Evolutionary conservation across 2,113 vertebrate species (phyloP).

Genomic region (Pungitius pungitius): DNA sequence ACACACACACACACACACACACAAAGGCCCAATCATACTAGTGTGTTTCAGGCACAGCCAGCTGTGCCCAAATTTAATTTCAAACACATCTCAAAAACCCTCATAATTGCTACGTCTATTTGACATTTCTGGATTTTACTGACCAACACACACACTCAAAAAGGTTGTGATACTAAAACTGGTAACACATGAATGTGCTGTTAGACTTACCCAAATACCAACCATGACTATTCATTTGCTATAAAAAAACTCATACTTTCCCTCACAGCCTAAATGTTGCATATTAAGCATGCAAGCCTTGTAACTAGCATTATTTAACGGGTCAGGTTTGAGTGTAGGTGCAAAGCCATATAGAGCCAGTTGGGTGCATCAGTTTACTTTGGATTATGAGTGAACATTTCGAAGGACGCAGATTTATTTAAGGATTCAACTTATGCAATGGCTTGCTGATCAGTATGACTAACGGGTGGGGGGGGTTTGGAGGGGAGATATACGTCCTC

Average conservation of each 20-base stretch:
- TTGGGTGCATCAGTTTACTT: constrained; percentile 43
- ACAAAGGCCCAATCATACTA: constrained; percentile 13
- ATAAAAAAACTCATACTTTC: constrained; percentile 58
- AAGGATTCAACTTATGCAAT: constrained; percentile 30
- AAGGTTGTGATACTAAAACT: constrained; percentile 68
- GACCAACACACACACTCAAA: constrained; percentile 76
- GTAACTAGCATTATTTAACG: constrained; percentile 59
- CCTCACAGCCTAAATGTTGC: constrained; percentile 38
- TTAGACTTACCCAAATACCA: constrained; percentile 65
- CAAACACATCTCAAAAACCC: constrained; percentile 73
- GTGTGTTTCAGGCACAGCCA: constrained; percentile 55
- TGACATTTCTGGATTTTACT: constrained; percentile 65
- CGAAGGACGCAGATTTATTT: constrained; percentile 22
- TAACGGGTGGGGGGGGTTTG: not conserved
- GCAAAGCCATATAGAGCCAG: constrained; percentile 46
- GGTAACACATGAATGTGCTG: constrained; percentile 58
- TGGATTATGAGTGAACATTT: constrained; percentile 31
- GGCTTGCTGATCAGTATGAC: constrained; percentile 40
- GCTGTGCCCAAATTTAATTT: constrained; percentile 72
- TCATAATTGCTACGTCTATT: constrained; percentile 72
- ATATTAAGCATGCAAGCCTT: constrained; percentile 41
- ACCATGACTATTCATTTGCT: constrained; percentile 53
- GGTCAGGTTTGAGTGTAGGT: constrained; percentile 24
- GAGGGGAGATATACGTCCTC: constrained; percentile 1
- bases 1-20: constrained; percentile 11